Evolutionary conservation across 2,797 vertebrate genomes (phyloP), one percentile per base, ranked within the genome.

Genomic region (Eulemur rubriventer): DNA sequence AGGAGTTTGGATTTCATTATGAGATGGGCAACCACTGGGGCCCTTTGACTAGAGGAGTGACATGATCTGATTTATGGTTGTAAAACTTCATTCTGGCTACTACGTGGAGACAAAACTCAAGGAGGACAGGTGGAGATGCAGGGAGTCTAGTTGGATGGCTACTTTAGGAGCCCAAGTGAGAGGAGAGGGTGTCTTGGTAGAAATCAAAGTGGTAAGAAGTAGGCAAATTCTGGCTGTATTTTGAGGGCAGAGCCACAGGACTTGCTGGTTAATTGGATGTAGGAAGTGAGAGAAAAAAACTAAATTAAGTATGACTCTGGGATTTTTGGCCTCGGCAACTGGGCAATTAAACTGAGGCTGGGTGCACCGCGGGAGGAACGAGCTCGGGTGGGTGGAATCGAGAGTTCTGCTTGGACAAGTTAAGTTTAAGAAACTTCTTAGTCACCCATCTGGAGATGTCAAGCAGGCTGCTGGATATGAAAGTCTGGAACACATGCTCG

Each of bases 381-480:
- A 4, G 20, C 28, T 43, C 4, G 6, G n/a, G 76, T 20, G 38
- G 43, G 70, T 2, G 43, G 73, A n/a, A 81, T 46, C n/a, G 4
- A 33, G 86, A 55, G 79, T 33, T 61, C 38, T 61, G 86, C 65
- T 65, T 70, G 57, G 81, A 81, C 81, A 81, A 67, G 59, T 76
- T 57, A 4, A 70, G 90, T 22, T 55, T 63, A 50, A 80, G 83
- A 82, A 67, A 41, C 14, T 12, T 22, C 59, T 93, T 59, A 86
- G 88, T 93, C 83, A 91, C 63, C 61, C 87, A 75, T 70, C 81
- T 48, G 83, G 90, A 93, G 87, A 48, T 0, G 63, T 10, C 55
- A 17, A 13, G 80, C 69, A 41, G 88, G 90, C 94, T 80, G 90
- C 89, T 61, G 89, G 59, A 0, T 16, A 1, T 16, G 52, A 0